A percentile compares a stretch with the other conserved stretches of the same genome.
Conservation (phyloP, 2,797 vertebrate species). For the Staurois parvus region DNA sequence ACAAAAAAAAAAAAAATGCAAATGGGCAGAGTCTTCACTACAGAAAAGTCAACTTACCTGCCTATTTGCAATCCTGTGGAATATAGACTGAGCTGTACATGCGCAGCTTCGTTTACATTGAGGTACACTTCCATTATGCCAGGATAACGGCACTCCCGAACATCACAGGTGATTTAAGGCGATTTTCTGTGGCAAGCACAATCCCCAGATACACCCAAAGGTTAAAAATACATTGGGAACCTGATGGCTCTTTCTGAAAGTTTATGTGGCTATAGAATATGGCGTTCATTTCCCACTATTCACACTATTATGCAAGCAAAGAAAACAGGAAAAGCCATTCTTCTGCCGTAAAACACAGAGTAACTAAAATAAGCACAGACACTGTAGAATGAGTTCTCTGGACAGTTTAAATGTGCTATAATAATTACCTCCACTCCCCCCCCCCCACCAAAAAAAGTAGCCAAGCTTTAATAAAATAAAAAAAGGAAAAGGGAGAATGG, state of each 20-base stretch:
- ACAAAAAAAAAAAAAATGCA: too few species aligned
- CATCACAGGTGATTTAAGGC: too few species aligned
- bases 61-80: too few species aligned
- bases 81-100: too few species aligned
- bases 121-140: too few species aligned
- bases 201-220: too few species aligned
- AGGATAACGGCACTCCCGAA: too few species aligned
- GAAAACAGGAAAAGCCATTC: slow-evolving; percentile 68
- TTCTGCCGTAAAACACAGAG: slow-evolving; percentile 60
- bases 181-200: too few species aligned
- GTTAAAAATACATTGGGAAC: background rate
- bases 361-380: slow-evolving; percentile 67
- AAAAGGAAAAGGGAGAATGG: slow-evolving; percentile 51
- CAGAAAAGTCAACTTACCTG: too few species aligned
- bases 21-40: too few species aligned
- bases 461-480: slow-evolving; percentile 11
- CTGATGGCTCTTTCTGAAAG: background rate
- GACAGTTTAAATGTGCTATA: slow-evolving; percentile 32
- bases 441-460: background rate
- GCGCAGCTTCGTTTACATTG: too few species aligned
- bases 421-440: slow-evolving; percentile 5
- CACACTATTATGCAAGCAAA: slow-evolving; percentile 2
- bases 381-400: slow-evolving; percentile 20
- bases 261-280: background rate
- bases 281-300: slow-evolving; percentile 11